Evolutionary conservation across 2,888 invertebrate species (phyloP).

Genomic region (Maniola hyperantus): DNA sequence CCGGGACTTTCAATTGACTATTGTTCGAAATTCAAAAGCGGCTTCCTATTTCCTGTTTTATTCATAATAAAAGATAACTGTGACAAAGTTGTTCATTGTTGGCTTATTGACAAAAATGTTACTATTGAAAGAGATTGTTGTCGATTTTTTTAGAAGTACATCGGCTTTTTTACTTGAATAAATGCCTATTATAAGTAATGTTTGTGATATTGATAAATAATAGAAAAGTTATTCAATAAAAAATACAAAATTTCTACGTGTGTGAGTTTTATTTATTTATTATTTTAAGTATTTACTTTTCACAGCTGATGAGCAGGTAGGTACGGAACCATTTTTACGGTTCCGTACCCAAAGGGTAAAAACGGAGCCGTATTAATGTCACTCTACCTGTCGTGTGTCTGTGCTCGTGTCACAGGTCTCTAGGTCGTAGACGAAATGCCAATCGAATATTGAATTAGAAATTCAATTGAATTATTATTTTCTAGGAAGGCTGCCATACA

Average conservation of each 20-base stretch:
- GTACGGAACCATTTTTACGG: too few species aligned
- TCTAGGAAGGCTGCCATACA: too few species aligned
- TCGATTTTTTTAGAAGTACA: constrained; percentile 60
- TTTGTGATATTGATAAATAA: constrained; percentile 75
- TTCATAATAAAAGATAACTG: constrained; percentile 43
- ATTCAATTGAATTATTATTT: too few species aligned
- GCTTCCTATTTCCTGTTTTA: constrained; percentile 65
- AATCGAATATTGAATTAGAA: too few species aligned
- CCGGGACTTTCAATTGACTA: constrained; percentile 42
- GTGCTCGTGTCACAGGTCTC: too few species aligned
- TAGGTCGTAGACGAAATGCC: too few species aligned
- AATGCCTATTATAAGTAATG: constrained; percentile 65
- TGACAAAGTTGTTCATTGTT: constrained; percentile 47
- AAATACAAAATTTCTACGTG: constrained; percentile 73
- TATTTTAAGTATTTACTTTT: neutral
- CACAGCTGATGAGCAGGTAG: neutral
- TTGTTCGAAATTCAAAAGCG: constrained; percentile 49
- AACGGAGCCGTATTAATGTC: too few species aligned
- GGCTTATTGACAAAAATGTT: constrained; percentile 33
- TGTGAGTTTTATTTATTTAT: constrained; percentile 42
- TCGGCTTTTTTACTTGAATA: constrained; percentile 75
- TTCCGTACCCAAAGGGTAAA: too few species aligned
- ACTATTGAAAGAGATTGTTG: constrained; percentile 30
- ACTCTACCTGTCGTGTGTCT: too few species aligned
- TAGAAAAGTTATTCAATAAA: constrained; percentile 79